phyloP scores from a whole-genome alignment of 1,140 invertebrate genomes.

The Centruroides vittatus region DNA sequence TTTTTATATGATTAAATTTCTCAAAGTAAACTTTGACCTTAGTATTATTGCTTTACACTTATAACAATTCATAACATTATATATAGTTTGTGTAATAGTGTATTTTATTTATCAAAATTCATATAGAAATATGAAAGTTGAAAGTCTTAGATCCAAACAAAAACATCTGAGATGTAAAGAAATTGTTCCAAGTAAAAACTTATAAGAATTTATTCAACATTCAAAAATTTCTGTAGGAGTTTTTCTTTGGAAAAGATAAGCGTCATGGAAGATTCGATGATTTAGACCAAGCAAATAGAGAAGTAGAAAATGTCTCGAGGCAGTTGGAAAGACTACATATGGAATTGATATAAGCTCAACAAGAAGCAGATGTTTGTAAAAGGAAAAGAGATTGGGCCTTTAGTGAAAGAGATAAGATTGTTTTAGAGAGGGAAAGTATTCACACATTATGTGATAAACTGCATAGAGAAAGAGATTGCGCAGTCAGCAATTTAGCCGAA shows the following conservation, averaged over 20 bases:
- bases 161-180: too few species aligned
- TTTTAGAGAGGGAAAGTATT: slow-evolving; percentile 87
- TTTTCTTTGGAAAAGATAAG: slow-evolving; percentile 24
- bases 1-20: too few species aligned
- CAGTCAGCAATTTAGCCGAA: slow-evolving; percentile 56
- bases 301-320: slow-evolving; percentile 71
- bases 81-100: too few species aligned
- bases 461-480: slow-evolving; percentile 78
- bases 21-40: too few species aligned
- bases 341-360: slow-evolving; percentile 63
- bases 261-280: slow-evolving; percentile 41
- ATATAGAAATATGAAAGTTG: too few species aligned
- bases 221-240: too few species aligned
- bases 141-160: too few species aligned
- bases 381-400: slow-evolving; percentile 80
- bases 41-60: too few species aligned
- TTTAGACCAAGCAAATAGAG: slow-evolving; percentile 64
- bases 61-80: too few species aligned
- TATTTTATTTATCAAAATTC: too few species aligned
- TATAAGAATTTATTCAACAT: too few species aligned
- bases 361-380: slow-evolving; percentile 84
- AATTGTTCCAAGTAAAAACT: too few species aligned
- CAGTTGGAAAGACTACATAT: slow-evolving; percentile 64
- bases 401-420: slow-evolving; percentile 86
- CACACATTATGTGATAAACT: slow-evolving; percentile 84